Evolutionary conservation across 1,140 invertebrate genomes (phyloP), one percentile per base, ranked within the genome.

Genomic region (Anastrepha ludens): DNA sequence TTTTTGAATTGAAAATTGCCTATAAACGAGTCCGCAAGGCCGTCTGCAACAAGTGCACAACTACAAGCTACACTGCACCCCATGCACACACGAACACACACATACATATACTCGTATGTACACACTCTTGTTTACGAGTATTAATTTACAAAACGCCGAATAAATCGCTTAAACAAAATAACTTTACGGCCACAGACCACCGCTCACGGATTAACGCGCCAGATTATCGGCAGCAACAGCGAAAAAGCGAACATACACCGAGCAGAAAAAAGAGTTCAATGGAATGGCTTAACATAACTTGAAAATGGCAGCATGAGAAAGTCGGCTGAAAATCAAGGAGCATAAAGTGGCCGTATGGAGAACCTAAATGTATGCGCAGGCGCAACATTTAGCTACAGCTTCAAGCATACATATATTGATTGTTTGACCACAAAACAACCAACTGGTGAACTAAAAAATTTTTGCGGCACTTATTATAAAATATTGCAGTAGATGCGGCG

Each of bases 1-100:
- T 44, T 74, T 74, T 74, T 74, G 67, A 74, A 74, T 74, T 74
- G 67, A 74, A 74, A 74, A 74, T 74, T 74, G 67, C 41, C 67
- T 74, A 74, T 74, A 74, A 74, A 74, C 67, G 41, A 74, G 67
- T 44, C 67, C 67, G 67, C 67, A 74, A 74, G 67, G 67, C 67
- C 67, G 41, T 74, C 39, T 17, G 41, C 39, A 74, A 74, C 67
- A 74, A 74, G 67, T 74, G 67, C 39, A 44, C 4, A 15, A 74
- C 0, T 29, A 29, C 50, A 55, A 55, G 50, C 50, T 55, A 55
- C 50, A 11, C 11, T 8, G 6, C 6, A 55, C 11, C 50, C 13
- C 11, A 47, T 15, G 39, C 8, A 41, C 39, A 74, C 17, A n/a
- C 60, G 8, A 1, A n/a, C 60, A 62, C 11, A 13, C 60, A 4